Conservation (phyloP, 1,140 invertebrate species). For the Zaprionus africanus region DNA sequence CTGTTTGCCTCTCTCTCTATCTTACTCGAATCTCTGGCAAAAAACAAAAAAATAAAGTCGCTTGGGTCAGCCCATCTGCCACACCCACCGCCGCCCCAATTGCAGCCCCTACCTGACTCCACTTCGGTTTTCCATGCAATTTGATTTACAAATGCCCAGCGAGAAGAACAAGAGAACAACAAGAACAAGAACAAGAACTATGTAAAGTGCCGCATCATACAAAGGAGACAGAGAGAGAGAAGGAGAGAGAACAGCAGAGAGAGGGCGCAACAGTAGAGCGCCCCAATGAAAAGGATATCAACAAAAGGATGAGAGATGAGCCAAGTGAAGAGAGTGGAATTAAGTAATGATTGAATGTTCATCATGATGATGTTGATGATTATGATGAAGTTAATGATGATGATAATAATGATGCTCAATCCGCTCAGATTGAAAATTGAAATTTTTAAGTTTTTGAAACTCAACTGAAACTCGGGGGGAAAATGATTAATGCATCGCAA, state of each 20-base stretch:
- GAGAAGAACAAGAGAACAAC: constrained; percentile 14
- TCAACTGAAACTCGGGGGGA: constrained; percentile 26
- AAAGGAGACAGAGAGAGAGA: background rate
- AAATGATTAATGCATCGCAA: constrained; percentile 75
- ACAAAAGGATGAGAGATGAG: constrained; percentile 9
- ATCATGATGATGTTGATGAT: constrained; percentile 1
- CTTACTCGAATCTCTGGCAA: constrained; percentile 38
- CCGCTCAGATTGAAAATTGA: constrained; percentile 41
- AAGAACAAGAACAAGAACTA: constrained; percentile 17
- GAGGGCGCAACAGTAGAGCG: background rate
- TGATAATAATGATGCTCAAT: constrained; percentile 8
- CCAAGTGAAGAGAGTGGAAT: background rate
- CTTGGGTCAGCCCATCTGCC: constrained; percentile 36
- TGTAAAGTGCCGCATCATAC: constrained; percentile 30
- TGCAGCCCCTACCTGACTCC: background rate
- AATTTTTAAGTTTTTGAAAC: constrained; percentile 42
- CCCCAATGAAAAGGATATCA: constrained; percentile 40
- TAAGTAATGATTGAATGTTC: constrained; percentile 39
- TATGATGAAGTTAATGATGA: background rate
- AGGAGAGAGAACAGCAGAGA: background rate
- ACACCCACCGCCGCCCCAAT: background rate
- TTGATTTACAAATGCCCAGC: constrained; percentile 57
- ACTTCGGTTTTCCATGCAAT: constrained; percentile 60
- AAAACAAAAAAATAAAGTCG: constrained; percentile 20
- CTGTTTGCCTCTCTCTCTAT: constrained; percentile 24